Conservation (phyloP, 2,113 vertebrate species). For the Syngnathus scovelli region DNA sequence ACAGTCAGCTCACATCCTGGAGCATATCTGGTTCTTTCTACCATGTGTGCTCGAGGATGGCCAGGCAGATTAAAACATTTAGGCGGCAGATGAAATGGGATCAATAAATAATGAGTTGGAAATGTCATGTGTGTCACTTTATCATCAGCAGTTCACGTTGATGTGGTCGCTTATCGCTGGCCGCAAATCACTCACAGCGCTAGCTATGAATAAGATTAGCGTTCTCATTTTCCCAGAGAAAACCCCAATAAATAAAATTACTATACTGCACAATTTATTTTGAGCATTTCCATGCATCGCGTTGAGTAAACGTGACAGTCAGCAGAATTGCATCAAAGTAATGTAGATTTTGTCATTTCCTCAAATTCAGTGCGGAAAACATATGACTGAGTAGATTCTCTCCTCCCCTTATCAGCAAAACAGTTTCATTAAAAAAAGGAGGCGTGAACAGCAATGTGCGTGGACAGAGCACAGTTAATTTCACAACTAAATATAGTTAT, state of each 20-base stretch:
- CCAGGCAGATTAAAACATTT: conserved; percentile 54
- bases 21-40: conserved; percentile 16
- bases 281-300: conserved; percentile 33
- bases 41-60: conserved; percentile 2
- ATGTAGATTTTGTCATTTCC: conserved; percentile 35
- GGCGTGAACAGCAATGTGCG: conserved; percentile 33
- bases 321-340: conserved; percentile 39
- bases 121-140: conserved; percentile 66
- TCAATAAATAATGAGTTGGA: conserved; percentile 69
- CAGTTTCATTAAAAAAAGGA: conserved; percentile 14
- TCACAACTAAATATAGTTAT: conserved; percentile 42
- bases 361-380: conserved; percentile 32
- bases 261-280: conserved; percentile 42
- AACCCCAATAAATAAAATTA: conserved; percentile 55
- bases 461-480: conserved; percentile 46
- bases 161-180: conserved; percentile 52
- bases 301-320: conserved; percentile 41
- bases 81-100: conserved; percentile 45
- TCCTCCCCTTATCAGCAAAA: conserved; percentile 20
- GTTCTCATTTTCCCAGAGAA: conserved; percentile 55
- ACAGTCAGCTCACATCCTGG: conserved; percentile 18
- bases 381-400: conserved; percentile 38
- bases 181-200: conserved; percentile 60
- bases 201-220: conserved; percentile 70
- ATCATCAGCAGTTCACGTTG: conserved; percentile 48